Percentiles rank a stretch among this genome's conserved stretches.
These are phyloP conservation scores for Anniella stebbinsi DNA, from an alignment of 2,797 vertebrate genomes.

Conservation along the genomic window DNA sequence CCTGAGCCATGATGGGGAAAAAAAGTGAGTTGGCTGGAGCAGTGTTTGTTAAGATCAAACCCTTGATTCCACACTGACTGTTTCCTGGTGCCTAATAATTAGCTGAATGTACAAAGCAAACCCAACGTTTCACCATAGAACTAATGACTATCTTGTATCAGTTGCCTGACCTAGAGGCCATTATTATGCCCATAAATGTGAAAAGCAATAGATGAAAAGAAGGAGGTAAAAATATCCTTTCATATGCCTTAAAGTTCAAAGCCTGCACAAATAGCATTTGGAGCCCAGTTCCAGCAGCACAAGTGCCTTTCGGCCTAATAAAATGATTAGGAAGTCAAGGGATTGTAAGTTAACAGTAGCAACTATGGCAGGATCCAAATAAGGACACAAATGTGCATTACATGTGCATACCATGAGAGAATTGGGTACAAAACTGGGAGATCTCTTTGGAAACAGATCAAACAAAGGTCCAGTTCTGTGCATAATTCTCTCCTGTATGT, in stretches of 20 bases:
- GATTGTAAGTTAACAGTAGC: background rate
- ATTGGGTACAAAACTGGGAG: background rate
- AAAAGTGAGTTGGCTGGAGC: background rate
- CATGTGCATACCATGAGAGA: background rate
- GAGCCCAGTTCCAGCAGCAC: background rate
- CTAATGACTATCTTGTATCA: conserved; percentile 7
- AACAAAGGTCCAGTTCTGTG: background rate
- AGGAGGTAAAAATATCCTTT: conserved; percentile 21
- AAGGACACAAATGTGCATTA: background rate
- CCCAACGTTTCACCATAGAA: background rate
- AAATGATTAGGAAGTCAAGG: background rate
- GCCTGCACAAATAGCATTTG: background rate
- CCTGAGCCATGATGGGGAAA: background rate
- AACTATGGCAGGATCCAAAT: background rate
- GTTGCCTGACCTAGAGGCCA: background rate
- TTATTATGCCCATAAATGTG: background rate
- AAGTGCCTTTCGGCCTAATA: conserved; percentile 31
- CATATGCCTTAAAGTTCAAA: conserved; percentile 6
- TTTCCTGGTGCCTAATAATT: conserved; percentile 34
- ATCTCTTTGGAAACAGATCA: background rate
- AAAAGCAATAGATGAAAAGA: background rate
- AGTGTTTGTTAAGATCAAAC: background rate
- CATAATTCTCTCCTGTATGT: background rate
- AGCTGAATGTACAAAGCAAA: background rate
- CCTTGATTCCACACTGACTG: background rate